phyloP scores from a whole-genome alignment of 2,113 vertebrate genomes.

The Bagarius yarrelli region DNA sequence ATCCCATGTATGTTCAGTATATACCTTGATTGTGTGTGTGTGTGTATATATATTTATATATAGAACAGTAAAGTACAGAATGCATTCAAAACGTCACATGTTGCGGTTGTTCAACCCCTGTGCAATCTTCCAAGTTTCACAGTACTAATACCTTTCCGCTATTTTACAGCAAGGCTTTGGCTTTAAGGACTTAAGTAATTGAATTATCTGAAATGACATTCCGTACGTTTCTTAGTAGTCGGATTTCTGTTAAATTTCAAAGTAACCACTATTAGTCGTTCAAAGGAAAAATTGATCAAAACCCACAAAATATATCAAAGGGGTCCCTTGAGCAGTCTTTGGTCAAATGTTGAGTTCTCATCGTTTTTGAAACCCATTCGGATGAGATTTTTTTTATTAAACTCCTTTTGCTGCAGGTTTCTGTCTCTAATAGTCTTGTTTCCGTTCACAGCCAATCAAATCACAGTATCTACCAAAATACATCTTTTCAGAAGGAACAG shows the following conservation, averaged over 20 bases:
- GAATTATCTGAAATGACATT: slow-evolving; percentile 3
- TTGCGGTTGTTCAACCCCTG: slow-evolving; percentile 1
- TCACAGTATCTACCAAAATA: slow-evolving; percentile 51
- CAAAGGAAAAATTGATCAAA: slow-evolving; percentile 38
- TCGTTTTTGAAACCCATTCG: slow-evolving; percentile 25
- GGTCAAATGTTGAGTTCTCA: slow-evolving; percentile 37
- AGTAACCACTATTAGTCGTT: slow-evolving; percentile 37
- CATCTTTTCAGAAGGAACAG: slow-evolving; percentile 11
- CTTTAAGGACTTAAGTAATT: slow-evolving; percentile 38
- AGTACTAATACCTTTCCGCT: slow-evolving; percentile 32
- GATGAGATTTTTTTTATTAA: slow-evolving; percentile 15
- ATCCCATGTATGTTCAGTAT: slow-evolving; percentile 33
- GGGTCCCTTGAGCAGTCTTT: slow-evolving; percentile 42
- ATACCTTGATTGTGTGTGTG: slow-evolving; percentile 46
- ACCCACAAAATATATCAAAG: slow-evolving; percentile 36
- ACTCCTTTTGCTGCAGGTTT: slow-evolving; percentile 24
- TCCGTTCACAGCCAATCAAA: slow-evolving; percentile 31
- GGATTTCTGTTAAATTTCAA: slow-evolving; percentile 12
- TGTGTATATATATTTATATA: slow-evolving; percentile 34
- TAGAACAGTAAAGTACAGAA: slow-evolving; percentile 28
- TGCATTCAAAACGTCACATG: slow-evolving; percentile 27
- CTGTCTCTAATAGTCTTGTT: background rate
- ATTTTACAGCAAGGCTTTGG: slow-evolving; percentile 46
- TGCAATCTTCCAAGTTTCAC: slow-evolving; percentile 33
- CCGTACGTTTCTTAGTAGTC: background rate